Base-by-base conservation (phyloP, 2,888 invertebrate species). In the Phlogophora meticulosa region DNA sequence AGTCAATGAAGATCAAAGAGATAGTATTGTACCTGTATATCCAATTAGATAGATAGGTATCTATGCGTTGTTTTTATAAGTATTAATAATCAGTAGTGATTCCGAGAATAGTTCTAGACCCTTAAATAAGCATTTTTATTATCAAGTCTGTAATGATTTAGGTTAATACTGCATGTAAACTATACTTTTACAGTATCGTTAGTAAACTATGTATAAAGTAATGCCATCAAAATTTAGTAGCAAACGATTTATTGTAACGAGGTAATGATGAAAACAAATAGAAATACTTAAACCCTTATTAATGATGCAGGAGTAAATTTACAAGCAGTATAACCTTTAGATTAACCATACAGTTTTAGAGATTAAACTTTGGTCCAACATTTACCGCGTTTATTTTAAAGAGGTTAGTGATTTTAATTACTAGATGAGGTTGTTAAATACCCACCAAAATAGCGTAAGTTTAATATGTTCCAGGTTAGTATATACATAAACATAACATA, bases 401-500 rank as follows among this genome's bases (percentile, higher is more conserved):
- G 5, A 5, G 28, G 5, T 28, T 28, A 28, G 28, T n/a, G n/a
- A n/a, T n/a, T n/a, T n/a, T 52, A 13, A 24, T 63, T 49, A 17
- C 5, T 43, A n/a, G 60, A 66, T 48, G 56, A 46, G 43, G 53
- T 59, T 38, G 42, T 28, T 36, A n/a, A 7, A 59, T 40, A 67
- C 43, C 22, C n/a, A n/a, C n/a, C n/a, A n/a, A n/a, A n/a, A n/a
- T n/a, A n/a, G n/a, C n/a, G n/a, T n/a, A n/a, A n/a, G n/a, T n/a
- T n/a, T n/a, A n/a, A n/a, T 34, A 45, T 4, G 20, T 52, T 65
- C 59, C 46, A 65, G n/a, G 46, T 57, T 32, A 66, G 20, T n/a
- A 56, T 71, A 65, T 36, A 17, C 63, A 58, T 45, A 74, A 59
- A 56, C 48, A 52, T 45, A 15, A 34, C 20, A 60, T 15, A 58